phyloP scores from a whole-genome alignment of 2,888 invertebrate genomes.

The Thysanoteuthis rhombus region DNA sequence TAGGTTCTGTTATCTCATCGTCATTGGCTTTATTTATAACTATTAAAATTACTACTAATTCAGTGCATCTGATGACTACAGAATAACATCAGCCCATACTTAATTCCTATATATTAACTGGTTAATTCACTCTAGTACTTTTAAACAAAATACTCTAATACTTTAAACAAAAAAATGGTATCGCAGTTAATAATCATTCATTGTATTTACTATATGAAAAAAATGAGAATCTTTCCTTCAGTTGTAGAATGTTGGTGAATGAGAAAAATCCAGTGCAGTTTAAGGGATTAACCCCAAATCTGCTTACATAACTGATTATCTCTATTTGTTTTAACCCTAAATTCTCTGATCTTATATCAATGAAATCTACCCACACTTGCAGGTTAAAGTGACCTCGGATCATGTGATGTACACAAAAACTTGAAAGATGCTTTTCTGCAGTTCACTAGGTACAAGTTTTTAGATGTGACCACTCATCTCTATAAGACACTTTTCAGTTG shows the following conservation, averaged over 20 bases:
- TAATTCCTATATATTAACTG: background rate
- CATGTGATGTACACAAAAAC: background rate
- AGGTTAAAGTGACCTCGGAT: background rate
- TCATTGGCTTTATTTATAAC: background rate
- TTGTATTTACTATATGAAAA: background rate
- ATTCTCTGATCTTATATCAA: background rate
- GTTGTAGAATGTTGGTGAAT: background rate
- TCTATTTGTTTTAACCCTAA: background rate
- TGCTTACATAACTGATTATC: background rate
- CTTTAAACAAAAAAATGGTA: background rate
- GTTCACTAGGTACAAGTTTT: no score
- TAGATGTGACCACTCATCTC: no score
- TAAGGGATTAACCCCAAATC: background rate
- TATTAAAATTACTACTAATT: background rate
- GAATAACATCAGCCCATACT: background rate
- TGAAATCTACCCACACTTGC: background rate
- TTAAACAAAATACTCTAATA: background rate
- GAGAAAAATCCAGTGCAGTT: background rate
- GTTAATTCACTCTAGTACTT: background rate
- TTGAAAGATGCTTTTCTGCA: background rate
- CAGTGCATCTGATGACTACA: background rate
- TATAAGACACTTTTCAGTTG: no score
- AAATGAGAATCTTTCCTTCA: background rate
- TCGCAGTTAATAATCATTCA: background rate
- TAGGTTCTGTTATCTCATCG: no score